These are phyloP conservation scores for Labeo calbasu DNA, from an alignment of 2,797 vertebrate species.

Conservation along the genomic window DNA sequence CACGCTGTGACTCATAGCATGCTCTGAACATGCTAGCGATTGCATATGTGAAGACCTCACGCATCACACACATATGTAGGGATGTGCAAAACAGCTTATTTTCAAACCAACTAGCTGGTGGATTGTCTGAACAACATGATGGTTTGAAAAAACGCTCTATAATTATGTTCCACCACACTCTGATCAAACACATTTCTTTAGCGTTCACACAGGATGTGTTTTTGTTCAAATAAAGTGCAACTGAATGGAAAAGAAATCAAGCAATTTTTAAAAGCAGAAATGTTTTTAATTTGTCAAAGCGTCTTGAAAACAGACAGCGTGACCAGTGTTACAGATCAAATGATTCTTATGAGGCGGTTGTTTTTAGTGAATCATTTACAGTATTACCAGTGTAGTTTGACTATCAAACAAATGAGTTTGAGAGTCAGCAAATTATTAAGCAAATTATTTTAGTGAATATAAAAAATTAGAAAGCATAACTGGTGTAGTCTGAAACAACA, in stretches of 20 bases:
- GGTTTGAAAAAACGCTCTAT: neutral
- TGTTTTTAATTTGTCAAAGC: neutral
- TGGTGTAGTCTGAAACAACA: neutral
- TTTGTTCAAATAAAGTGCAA: neutral
- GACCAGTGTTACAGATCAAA: neutral
- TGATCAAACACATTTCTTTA: neutral
- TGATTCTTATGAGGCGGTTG: neutral
- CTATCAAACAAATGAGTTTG: neutral
- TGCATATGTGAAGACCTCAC: neutral
- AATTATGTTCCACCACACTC: slow-evolving; percentile 9
- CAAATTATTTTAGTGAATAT: neutral
- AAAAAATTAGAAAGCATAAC: neutral
- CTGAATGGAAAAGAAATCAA: neutral
- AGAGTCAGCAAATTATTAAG: neutral
- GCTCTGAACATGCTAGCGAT: slow-evolving; percentile 26
- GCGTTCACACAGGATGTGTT: neutral
- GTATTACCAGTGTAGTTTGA: neutral
- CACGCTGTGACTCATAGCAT: slow-evolving; percentile 35
- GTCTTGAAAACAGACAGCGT: neutral
- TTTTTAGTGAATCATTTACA: neutral
- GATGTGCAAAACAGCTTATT: slow-evolving; percentile 18
- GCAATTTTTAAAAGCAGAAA: neutral
- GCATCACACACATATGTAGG: slow-evolving; percentile 5
- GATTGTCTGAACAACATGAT: neutral
- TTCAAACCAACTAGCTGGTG: neutral